Evolutionary conservation across 2,113 vertebrate genomes (phyloP).

Genomic region (Heloderma charlesbogerti): DNA sequence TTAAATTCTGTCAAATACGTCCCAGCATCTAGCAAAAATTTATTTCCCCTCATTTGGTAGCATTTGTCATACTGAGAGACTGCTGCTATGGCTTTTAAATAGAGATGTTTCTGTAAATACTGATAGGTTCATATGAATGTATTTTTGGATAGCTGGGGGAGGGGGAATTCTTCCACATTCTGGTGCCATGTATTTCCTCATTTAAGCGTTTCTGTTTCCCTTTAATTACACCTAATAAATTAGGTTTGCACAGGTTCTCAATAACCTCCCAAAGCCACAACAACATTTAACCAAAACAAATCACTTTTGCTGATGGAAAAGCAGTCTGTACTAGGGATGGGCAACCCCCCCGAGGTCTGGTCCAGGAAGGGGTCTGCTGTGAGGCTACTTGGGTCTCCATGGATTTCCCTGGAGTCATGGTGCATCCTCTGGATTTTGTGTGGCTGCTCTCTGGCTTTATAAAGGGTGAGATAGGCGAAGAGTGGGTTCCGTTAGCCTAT

Average conservation of each 20-base stretch:
- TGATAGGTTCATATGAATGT: slow-evolving; percentile 10
- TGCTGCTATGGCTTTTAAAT: neutral
- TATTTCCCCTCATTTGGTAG: slow-evolving; percentile 30
- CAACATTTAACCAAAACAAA: neutral
- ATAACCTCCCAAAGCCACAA: slow-evolving; percentile 9
- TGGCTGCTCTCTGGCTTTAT: too few species aligned
- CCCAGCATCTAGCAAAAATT: slow-evolving; percentile 38
- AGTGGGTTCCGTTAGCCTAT: too few species aligned
- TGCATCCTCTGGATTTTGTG: too few species aligned
- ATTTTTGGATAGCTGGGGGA: neutral
- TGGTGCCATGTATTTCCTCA: slow-evolving; percentile 11
- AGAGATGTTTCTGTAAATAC: slow-evolving; percentile 33
- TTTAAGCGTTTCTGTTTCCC: neutral
- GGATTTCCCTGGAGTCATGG: too few species aligned
- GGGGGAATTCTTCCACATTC: slow-evolving; percentile 14
- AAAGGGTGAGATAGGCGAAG: too few species aligned
- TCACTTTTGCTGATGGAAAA: neutral
- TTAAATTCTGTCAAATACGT: slow-evolving; percentile 26
- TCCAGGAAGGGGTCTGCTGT: too few species aligned
- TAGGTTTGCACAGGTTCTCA: neutral
- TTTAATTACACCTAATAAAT: neutral
- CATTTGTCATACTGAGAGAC: neutral
- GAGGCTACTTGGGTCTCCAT: too few species aligned
- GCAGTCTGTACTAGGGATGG: too few species aligned
- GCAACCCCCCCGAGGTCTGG: too few species aligned